Base-by-base conservation (phyloP, 2,797 vertebrate genomes). In the Loriculus beryllinus region DNA sequence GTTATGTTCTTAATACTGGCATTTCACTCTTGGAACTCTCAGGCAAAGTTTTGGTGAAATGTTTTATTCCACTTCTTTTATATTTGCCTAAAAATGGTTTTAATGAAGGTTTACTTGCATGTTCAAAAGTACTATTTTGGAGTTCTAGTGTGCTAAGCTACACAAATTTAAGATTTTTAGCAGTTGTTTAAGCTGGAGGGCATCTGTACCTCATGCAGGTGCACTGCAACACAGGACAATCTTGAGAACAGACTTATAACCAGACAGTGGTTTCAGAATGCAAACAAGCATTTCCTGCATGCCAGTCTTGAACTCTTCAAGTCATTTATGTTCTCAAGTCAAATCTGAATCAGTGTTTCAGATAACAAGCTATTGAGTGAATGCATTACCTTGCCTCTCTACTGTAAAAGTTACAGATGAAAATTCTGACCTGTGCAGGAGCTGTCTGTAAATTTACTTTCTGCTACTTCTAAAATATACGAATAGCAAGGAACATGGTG, bases 241-340 rank as follows among this genome's bases (percentile, higher is more conserved):
- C 70, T 51, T 47, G 22, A 86, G 86, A 92, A 64, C 71, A 90
- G 92, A 86, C 93, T 82, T 18, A 57, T 84, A 86, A 86, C 70
- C 87, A 93, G 93, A 93, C 93, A 88, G 85, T 42, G 82, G 91
- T 96, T 97, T 96, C 87, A 86, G 88, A 94, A 96, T 88, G 91
- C 92, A 93, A 92, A 93, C 47, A 91, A 87, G 84, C 4, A 0
- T 96, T 95, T 96, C 95, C 96, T 97, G 95, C 70, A 74, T 97
- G 93, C 80, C 82, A 83, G 37, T 77, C 82, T 77, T 64, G 63
- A 86, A 5, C 33, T 92, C 62, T 81, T 81, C 59, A 67, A 93
- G 59, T 91, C 43, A 63, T 93, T 93, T 96, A 25, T 79, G 69
- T 88, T 95, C 84, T 95, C 83, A 51, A 95, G 86, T 80, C 77